Percentiles rank a stretch among this genome's conserved stretches.
phyloP scores from a whole-genome alignment of 2,113 vertebrate genomes.

The Nipponia nippon region DNA sequence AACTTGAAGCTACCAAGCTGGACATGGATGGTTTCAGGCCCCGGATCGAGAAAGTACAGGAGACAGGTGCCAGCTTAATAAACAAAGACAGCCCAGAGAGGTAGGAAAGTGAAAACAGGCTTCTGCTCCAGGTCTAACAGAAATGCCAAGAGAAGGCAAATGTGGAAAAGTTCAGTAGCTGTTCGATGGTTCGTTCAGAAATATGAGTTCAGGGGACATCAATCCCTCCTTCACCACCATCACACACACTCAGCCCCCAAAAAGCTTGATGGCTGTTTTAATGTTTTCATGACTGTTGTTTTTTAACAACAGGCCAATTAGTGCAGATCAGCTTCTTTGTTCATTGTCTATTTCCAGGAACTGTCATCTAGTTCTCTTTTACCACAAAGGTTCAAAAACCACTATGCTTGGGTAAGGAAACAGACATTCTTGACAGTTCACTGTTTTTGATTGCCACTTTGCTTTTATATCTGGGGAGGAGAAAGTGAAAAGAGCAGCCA shows the following conservation, averaged over 20 bases:
- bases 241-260: not conserved
- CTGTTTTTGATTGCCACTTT: not conserved
- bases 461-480: not conserved
- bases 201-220: not conserved
- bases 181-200: not conserved
- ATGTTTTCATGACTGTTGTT: not conserved
- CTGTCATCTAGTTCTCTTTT: not conserved
- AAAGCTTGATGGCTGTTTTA: not conserved
- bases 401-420: not conserved
- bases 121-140: not conserved
- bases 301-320: not conserved
- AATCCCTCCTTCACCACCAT: not conserved
- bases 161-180: not conserved
- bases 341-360: not conserved
- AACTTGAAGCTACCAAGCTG: conserved; percentile 78
- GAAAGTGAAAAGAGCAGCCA: not conserved
- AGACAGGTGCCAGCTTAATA: conserved; percentile 72
- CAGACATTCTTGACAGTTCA: not conserved
- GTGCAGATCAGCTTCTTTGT: not conserved
- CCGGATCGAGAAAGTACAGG: conserved; percentile 69
- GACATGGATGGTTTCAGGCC: conserved; percentile 78
- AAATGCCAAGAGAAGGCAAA: not conserved
- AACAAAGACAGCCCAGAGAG: conserved; percentile 76
- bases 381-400: not conserved
- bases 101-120: conserved; percentile 35